phyloP scores from a whole-genome alignment of 2,888 invertebrate species.

The Acrocyrtus sp. region DNA sequence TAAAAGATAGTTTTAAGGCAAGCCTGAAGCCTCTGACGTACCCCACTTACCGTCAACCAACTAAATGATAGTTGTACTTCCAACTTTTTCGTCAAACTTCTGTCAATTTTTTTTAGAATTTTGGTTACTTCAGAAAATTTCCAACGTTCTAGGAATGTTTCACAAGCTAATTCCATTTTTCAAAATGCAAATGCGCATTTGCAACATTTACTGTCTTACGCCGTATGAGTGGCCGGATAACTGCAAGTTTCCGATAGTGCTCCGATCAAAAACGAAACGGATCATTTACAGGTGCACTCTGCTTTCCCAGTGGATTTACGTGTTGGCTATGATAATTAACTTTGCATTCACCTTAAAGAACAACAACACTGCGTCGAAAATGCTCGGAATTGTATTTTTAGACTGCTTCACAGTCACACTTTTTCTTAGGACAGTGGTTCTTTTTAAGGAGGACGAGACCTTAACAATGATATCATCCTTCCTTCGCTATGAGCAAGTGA shows the following conservation, averaged over 20 bases:
- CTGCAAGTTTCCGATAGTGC: constrained; percentile 11
- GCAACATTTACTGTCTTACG: constrained; percentile 21
- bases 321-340: not conserved
- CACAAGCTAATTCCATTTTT: too few relatives aligned
- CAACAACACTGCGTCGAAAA: constrained; percentile 21
- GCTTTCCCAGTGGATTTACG: constrained; percentile 16
- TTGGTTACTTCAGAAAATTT: too few relatives aligned
- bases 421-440: constrained; percentile 16
- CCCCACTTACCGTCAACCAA: too few relatives aligned
- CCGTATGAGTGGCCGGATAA: constrained; percentile 47
- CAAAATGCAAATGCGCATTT: constrained; percentile 32
- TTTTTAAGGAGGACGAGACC: constrained; percentile 17
- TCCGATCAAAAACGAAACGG: not conserved
- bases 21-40: too few relatives aligned
- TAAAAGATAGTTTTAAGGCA: too few relatives aligned
- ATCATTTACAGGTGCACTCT: constrained; percentile 14
- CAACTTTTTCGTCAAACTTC: too few relatives aligned
- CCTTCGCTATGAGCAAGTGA: constrained; percentile 18
- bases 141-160: too few relatives aligned
- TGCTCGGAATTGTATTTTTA: constrained; percentile 41
- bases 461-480: constrained; percentile 20
- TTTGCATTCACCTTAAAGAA: constrained; percentile 20
- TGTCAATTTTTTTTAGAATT: too few relatives aligned
- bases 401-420: constrained; percentile 26
- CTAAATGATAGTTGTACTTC: too few relatives aligned